Conservation (phyloP, 2,797 vertebrate genomes). For the Capromys pilorides region DNA sequence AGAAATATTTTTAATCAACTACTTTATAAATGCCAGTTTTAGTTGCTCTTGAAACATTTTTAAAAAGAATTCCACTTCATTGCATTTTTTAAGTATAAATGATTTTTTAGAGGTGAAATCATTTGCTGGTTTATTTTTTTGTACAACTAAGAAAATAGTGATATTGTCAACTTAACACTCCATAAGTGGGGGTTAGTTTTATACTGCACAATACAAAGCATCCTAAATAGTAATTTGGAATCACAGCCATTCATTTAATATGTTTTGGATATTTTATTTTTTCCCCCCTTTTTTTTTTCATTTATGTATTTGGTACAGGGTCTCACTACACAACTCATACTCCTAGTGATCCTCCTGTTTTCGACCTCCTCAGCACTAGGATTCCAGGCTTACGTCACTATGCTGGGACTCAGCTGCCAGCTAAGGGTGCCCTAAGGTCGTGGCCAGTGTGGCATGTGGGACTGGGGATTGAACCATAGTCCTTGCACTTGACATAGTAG, state of each 20-base stretch:
- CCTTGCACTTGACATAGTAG: too few species aligned
- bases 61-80: neutral
- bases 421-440: too few species aligned
- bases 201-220: neutral
- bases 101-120: neutral
- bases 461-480: too few species aligned
- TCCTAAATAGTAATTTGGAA: neutral
- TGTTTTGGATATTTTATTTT: neutral
- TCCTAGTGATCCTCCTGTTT: too few species aligned
- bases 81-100: neutral
- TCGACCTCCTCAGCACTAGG: too few species aligned
- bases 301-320: too few species aligned
- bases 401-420: too few species aligned
- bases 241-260: neutral
- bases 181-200: neutral
- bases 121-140: neutral
- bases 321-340: too few species aligned
- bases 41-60: neutral
- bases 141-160: neutral
- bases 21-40: neutral
- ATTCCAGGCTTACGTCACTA: too few species aligned
- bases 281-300: too few species aligned
- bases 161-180: too few species aligned
- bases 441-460: too few species aligned
- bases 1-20: neutral